Percentiles rank a stretch among this genome's conserved stretches.
Evolutionary conservation across 2,888 invertebrate species (phyloP).

Genomic region (Andricus quercusramuli): DNA sequence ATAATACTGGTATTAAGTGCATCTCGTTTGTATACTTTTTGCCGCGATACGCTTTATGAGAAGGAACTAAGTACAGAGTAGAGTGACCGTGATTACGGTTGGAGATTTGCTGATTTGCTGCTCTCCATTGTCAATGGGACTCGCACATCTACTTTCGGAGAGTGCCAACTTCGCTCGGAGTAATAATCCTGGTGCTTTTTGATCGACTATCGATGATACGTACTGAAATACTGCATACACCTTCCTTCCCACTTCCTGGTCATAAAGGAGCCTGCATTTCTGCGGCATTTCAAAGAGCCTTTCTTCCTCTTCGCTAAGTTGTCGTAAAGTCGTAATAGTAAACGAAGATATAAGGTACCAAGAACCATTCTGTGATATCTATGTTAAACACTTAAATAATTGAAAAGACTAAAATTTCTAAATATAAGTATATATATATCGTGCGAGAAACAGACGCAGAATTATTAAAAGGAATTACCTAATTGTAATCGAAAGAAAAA

Average conservation of each 20-base stretch:
- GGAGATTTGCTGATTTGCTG: constrained; percentile 39
- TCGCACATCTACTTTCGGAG: constrained; percentile 39
- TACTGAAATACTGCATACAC: constrained; percentile 54
- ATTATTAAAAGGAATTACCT: constrained; percentile 34
- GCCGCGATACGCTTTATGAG: constrained; percentile 49
- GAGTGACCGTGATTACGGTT: constrained; percentile 45
- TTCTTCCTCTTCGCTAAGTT: constrained; percentile 76
- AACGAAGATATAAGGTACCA: constrained; percentile 77
- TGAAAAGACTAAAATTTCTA: constrained; percentile 78
- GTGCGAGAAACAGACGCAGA: constrained; percentile 26
- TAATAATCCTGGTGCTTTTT: constrained; percentile 55
- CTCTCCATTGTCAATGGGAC: constrained; percentile 24
- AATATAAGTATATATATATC: constrained; percentile 77
- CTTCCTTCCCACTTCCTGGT: constrained; percentile 63
- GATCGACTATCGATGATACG: constrained; percentile 61
- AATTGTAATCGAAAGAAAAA: constrained; percentile 47
- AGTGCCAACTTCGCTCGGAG: constrained; percentile 54
- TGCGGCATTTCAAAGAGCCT: constrained; percentile 72
- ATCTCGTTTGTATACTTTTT: constrained; percentile 67
- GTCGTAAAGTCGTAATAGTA: constrained; percentile 72
- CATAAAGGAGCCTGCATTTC: constrained; percentile 67
- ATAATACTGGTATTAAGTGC: constrained; percentile 67
- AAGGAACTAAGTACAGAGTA: constrained; percentile 53
- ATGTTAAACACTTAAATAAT: constrained; percentile 80
- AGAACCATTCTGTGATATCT: constrained; percentile 84